These are phyloP conservation scores for Syrrhaptes paradoxus DNA, from an alignment of 2,113 vertebrate species.

Conservation along the genomic window DNA sequence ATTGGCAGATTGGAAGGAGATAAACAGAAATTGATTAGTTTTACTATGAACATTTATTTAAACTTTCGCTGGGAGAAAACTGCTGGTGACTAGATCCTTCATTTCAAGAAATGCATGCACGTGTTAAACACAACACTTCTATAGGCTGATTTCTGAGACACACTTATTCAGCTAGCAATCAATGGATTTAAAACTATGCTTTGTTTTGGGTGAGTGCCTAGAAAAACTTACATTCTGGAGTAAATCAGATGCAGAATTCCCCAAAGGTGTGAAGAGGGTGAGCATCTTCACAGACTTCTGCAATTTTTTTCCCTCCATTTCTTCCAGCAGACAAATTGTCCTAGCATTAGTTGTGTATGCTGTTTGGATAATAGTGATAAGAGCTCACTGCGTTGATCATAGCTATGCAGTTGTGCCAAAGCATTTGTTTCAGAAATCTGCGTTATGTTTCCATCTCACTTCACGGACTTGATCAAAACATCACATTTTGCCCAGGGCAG, in stretches of 20 bases:
- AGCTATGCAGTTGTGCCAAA: background rate
- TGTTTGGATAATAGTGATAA: background rate
- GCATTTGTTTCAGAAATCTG: background rate
- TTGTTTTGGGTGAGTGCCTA: background rate
- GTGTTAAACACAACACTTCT: background rate
- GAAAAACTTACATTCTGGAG: background rate
- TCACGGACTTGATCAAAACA: background rate
- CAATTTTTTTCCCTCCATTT: background rate
- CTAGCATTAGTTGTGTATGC: background rate
- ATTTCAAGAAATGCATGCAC: background rate
- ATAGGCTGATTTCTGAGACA: background rate
- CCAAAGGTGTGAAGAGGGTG: background rate
- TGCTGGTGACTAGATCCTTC: fast-evolving
- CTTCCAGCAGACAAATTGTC: background rate
- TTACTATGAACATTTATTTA: conserved; percentile 1
- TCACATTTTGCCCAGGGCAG: background rate
- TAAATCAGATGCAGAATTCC: background rate
- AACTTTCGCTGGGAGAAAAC: background rate
- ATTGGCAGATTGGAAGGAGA: background rate
- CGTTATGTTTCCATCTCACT: background rate
- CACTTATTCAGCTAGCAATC: background rate
- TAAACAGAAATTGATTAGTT: background rate
- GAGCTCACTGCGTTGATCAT: background rate
- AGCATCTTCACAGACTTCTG: background rate
- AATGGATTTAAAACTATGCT: background rate